These are phyloP conservation scores for Podabrus alpinus DNA, from an alignment of 2,888 invertebrate genomes.

Conservation along the genomic window DNA sequence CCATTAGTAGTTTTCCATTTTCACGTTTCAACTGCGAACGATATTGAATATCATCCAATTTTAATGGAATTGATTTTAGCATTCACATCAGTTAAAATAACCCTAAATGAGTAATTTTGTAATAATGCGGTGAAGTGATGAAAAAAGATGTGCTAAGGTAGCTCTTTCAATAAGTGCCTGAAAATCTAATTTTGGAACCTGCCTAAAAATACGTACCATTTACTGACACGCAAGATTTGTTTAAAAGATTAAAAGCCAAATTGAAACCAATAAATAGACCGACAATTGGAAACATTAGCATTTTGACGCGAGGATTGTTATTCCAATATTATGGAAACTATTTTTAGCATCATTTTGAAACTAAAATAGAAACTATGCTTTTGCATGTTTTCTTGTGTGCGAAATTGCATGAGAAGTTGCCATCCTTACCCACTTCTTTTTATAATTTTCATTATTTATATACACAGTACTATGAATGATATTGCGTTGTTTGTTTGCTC, in stretches of 20 bases:
- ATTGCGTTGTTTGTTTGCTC: neutral
- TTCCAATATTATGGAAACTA: neutral
- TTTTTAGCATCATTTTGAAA: neutral
- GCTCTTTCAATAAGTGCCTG: neutral
- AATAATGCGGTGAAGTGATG: neutral
- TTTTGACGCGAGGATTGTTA: neutral
- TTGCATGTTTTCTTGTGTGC: neutral
- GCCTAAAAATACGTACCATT: neutral
- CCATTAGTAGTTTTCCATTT: neutral
- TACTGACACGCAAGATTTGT: neutral
- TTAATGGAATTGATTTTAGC: neutral
- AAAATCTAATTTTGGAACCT: neutral
- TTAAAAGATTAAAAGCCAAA: neutral
- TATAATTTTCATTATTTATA: neutral
- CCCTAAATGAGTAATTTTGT: neutral
- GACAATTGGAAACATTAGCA: neutral
- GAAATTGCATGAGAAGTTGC: neutral
- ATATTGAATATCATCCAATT: neutral
- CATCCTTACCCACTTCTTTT: neutral
- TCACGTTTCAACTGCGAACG: neutral
- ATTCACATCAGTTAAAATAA: neutral
- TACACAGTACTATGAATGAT: neutral
- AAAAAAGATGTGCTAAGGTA: neutral
- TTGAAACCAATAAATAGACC: neutral
- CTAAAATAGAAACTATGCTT: neutral